These are phyloP conservation scores for Gavia stellata DNA, from an alignment of 2,113 vertebrate species.

Conservation along the genomic window DNA sequence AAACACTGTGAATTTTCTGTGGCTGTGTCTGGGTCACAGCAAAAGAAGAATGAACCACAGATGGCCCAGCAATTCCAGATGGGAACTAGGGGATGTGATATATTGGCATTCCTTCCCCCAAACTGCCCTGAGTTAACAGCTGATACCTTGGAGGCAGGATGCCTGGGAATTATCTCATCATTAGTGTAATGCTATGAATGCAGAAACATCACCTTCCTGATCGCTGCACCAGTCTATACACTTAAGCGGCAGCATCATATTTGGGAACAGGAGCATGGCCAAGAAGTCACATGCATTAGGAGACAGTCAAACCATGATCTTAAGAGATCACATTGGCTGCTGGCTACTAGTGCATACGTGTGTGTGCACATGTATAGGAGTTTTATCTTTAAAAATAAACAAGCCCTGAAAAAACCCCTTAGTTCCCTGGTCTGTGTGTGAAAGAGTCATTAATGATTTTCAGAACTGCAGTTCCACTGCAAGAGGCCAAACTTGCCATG, in stretches of 20 bases:
- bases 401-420: background rate
- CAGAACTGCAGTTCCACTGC: background rate
- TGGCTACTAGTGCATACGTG: background rate
- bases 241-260: background rate
- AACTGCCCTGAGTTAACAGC: background rate
- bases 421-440: background rate
- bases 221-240: background rate
- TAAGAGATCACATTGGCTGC: background rate
- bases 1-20: background rate
- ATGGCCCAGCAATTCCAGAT: background rate
- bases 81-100: background rate
- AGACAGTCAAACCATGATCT: background rate
- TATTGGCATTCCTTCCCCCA: background rate
- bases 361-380: background rate
- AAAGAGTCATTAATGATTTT: background rate
- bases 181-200: background rate
- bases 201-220: background rate
- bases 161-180: background rate
- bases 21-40: background rate
- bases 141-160: background rate
- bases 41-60: background rate
- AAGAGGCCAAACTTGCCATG: background rate
- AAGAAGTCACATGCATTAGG: background rate
- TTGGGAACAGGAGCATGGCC: background rate
- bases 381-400: background rate